Conservation (phyloP, 2,797 vertebrate genomes). For the Cercopithecus neglectus region DNA sequence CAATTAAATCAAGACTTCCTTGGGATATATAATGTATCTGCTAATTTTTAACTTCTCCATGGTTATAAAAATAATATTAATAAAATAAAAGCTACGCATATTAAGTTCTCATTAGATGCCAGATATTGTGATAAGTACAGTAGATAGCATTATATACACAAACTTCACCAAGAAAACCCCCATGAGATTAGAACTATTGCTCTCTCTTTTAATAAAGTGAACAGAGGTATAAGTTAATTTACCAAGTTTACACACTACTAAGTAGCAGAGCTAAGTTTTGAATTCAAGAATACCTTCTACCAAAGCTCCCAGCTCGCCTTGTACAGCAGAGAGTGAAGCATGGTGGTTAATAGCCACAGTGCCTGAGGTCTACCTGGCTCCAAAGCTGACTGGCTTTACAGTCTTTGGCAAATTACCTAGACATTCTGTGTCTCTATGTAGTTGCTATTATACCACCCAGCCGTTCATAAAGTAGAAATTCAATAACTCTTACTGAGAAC, state of each 20-base stretch:
- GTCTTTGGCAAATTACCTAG: background rate
- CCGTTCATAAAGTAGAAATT: constrained; percentile 29
- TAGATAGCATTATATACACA: background rate
- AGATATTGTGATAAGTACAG: background rate
- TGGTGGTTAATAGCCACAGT: rapidly evolving
- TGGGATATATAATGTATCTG: background rate
- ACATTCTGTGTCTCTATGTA: background rate
- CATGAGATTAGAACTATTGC: background rate
- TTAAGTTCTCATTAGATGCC: constrained; percentile 21
- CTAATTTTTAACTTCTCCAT: constrained; percentile 10
- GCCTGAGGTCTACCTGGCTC: background rate
- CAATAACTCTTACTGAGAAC: constrained; percentile 1
- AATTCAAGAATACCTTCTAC: background rate
- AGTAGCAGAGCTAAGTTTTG: background rate
- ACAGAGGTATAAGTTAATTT: background rate
- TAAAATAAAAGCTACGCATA: background rate
- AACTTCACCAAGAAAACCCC: background rate
- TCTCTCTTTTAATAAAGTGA: constrained; percentile 7
- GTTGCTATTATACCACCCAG: background rate
- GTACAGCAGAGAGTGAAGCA: rapidly evolving
- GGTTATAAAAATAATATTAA: background rate
- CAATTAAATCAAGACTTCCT: constrained; percentile 36
- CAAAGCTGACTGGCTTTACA: background rate
- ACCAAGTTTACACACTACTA: background rate
- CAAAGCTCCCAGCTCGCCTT: background rate